A percentile compares a stretch with the other conserved stretches of the same genome.
Evolutionary conservation across 2,888 invertebrate species (phyloP).

Genomic region (Agrenia bidenticulata): DNA sequence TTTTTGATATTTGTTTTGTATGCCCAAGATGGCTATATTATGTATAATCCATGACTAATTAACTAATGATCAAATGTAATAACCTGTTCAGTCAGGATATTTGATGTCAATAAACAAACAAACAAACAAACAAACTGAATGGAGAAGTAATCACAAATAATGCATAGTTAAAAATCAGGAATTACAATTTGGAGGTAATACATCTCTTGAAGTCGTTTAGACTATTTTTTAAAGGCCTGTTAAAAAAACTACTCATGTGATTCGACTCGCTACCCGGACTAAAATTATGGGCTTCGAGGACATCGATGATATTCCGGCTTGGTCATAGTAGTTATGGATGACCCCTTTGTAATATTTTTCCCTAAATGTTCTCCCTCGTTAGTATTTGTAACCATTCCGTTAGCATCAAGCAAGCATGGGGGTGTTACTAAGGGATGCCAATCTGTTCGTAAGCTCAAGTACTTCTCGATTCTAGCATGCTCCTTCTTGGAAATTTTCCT

Average conservation of each 20-base stretch:
- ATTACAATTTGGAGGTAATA: slow-evolving; percentile 20
- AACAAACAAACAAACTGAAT: too few species aligned
- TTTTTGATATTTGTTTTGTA: too few species aligned
- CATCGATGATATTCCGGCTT: slow-evolving; percentile 30
- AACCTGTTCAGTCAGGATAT: too few species aligned
- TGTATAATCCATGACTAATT: too few species aligned
- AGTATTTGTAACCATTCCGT: slow-evolving; percentile 6
- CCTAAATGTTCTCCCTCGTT: neutral
- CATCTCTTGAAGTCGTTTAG: slow-evolving; percentile 26
- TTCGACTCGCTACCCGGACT: slow-evolving; percentile 7
- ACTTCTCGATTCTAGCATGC: slow-evolving; percentile 66
- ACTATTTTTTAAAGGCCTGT: slow-evolving; percentile 13
- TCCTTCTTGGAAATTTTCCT: slow-evolving; percentile 63
- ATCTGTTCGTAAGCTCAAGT: slow-evolving; percentile 62
- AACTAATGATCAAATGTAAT: too few species aligned
- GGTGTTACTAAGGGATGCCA: slow-evolving; percentile 63
- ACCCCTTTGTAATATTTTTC: slow-evolving; percentile 2
- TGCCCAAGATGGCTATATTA: too few species aligned
- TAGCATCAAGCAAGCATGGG: neutral
- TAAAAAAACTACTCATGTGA: neutral
- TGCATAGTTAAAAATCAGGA: slow-evolving; percentile 6
- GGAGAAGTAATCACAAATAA: neutral
- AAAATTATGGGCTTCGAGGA: slow-evolving; percentile 11
- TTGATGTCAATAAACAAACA: too few species aligned
- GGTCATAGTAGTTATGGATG: neutral